Evolutionary conservation across 2,797 vertebrate species (phyloP), one percentile per base, ranked within the genome.

Genomic region (Hyperoplus lanceolatus): DNA sequence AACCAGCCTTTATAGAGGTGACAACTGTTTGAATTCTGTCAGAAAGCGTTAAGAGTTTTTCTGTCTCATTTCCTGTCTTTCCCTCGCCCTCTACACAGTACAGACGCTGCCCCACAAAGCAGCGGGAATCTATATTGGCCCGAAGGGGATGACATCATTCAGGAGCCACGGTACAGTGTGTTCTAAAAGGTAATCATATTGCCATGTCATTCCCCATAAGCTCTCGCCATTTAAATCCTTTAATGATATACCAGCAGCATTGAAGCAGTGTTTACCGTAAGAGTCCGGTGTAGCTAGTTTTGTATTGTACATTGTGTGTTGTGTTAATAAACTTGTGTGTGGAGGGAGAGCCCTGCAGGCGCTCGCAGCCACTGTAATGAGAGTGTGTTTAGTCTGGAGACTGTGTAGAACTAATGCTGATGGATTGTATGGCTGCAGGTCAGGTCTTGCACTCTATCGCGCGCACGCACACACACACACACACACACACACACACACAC

Each of bases 321-420:
- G 90, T 91, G 91, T 93, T 95, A 95, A 95, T 96, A 96, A 95
- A 96, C 94, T 93, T 91, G 92, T 80, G 86, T 79, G 29, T 42
- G 70, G 91, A 88, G 83, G 87, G 87, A 68, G 83, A 90, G 87
- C 86, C 91, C 93, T 84, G 61, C 58, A 66, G 93, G 95, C 92
- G 36, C 81, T 85, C 65, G 45, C 81, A 89, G 90, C 90, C 89
- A 74, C 87, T 89, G 91, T 95, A 96, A 96, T 95, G 94, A 95
- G 94, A 94, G 88, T 89, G 88, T 96, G 95, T 96, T 96, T 96
- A 96, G 95, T 96, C 95, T 96, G 89, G 90, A 93, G 90, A 93
- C 87, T 63, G 85, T 91, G 89, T 75, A 85, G 88, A 92, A 94
- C 93, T 95, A 95, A 95, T 93, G 94, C 94, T 96, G 95, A 96